A percentile compares a stretch with the other conserved stretches of the same genome.
phyloP scores from a whole-genome alignment of 1,140 invertebrate genomes.

The Amyelois transitella region DNA sequence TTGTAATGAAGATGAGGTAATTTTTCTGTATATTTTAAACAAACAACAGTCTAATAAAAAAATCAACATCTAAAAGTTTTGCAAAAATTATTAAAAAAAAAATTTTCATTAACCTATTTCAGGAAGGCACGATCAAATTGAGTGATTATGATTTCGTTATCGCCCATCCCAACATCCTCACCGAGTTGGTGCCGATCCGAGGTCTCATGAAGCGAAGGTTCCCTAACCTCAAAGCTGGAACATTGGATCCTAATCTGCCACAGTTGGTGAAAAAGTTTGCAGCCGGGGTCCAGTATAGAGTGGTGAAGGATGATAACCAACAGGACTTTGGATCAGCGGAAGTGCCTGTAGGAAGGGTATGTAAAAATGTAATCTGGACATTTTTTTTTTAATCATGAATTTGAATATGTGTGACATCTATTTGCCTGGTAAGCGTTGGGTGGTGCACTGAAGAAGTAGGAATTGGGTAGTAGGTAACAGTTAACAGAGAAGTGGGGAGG shows the following conservation, averaged over 20 bases:
- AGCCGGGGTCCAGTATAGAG: conserved; percentile 80
- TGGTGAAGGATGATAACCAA: conserved; percentile 78
- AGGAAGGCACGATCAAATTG: conserved; percentile 80
- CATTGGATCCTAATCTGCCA: conserved; percentile 78
- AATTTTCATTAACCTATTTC: conserved; percentile 17
- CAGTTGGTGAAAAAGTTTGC: conserved; percentile 78
- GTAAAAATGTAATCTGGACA: too few relatives aligned
- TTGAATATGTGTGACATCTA: too few relatives aligned
- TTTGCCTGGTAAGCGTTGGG: too few relatives aligned
- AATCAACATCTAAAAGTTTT: too few relatives aligned
- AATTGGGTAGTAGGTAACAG: too few relatives aligned
- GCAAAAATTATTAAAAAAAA: too few relatives aligned
- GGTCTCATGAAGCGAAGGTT: conserved; percentile 85
- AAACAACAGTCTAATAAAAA: too few relatives aligned
- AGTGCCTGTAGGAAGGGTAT: conserved; percentile 80
- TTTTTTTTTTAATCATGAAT: too few relatives aligned
- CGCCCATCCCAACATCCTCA: conserved; percentile 84
- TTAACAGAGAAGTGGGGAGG: too few relatives aligned
- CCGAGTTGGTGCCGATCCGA: conserved; percentile 82
- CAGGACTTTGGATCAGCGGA: conserved; percentile 81
- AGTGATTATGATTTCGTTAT: conserved; percentile 84
- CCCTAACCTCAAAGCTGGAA: conserved; percentile 81
- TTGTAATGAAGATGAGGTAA: too few relatives aligned
- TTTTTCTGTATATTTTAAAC: too few relatives aligned
- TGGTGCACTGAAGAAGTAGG: too few relatives aligned